Conservation (phyloP, 2,797 vertebrate species). For the Artibeus jamaicensis region DNA sequence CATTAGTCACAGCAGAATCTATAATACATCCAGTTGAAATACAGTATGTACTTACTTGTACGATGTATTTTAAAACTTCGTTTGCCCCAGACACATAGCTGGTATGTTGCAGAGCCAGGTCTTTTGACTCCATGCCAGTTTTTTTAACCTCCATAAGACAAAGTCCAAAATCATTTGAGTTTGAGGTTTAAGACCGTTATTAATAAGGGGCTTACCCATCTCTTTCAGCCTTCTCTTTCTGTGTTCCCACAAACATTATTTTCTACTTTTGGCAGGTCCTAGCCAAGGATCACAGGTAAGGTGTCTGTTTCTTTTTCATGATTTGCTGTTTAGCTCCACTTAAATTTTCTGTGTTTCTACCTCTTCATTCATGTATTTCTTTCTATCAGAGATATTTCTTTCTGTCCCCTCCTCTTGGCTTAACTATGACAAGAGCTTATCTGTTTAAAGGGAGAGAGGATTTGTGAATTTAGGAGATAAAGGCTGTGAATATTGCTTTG, state of each 20-base stretch:
- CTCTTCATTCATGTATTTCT: not conserved
- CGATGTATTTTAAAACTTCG: not conserved
- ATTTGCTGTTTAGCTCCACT: not conserved
- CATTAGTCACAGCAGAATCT: slow-evolving; percentile 4
- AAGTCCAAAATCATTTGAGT: not conserved
- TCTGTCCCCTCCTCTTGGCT: not conserved
- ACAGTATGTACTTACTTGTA: not conserved
- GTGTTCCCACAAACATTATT: not conserved
- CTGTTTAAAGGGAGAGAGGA: not conserved
- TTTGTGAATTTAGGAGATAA: slow-evolving; percentile 5
- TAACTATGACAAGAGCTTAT: not conserved
- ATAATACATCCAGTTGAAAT: not conserved
- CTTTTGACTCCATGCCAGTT: not conserved
- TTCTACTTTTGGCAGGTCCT: not conserved
- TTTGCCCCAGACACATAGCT: not conserved
- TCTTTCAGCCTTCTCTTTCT: not conserved
- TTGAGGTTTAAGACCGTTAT: not conserved
- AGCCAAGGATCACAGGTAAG: slow-evolving; percentile 19
- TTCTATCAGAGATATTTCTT: not conserved
- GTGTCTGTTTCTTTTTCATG: not conserved
- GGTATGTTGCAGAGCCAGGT: not conserved
- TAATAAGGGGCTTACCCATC: not conserved
- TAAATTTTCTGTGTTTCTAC: not conserved
- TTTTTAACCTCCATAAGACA: not conserved
- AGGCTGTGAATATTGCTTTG: not conserved